Evolutionary conservation across 2,888 invertebrate genomes (phyloP).

Genomic region (Acanthosepion pharaonis): DNA sequence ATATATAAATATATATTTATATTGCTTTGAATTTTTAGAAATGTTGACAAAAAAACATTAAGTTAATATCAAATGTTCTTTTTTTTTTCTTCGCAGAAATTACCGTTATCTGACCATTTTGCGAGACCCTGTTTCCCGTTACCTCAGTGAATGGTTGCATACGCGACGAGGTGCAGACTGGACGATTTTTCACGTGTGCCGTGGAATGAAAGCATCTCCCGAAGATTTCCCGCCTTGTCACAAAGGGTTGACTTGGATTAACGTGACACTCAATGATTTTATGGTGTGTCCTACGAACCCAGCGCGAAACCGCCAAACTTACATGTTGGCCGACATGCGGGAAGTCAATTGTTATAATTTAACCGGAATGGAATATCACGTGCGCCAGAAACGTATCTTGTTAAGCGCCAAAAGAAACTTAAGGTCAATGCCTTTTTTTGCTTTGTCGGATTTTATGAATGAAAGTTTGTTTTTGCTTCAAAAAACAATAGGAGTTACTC

Average conservation of each 20-base stretch:
- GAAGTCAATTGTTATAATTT: not conserved
- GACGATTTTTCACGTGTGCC: not conserved
- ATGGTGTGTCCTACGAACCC: not conserved
- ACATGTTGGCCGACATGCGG: slow-evolving; percentile 36
- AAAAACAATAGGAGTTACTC: not conserved
- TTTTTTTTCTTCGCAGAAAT: not conserved
- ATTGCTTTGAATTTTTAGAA: too few relatives aligned
- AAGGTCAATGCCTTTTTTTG: slow-evolving; percentile 34
- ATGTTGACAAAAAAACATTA: too few relatives aligned
- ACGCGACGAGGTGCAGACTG: slow-evolving; percentile 34
- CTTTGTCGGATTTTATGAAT: not conserved
- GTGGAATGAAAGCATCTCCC: not conserved
- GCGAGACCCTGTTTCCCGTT: slow-evolving; percentile 33
- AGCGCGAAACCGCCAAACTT: slow-evolving; percentile 16
- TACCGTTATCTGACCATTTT: slow-evolving; percentile 45
- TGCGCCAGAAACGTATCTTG: not conserved
- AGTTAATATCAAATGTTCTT: too few relatives aligned
- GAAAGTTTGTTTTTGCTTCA: slow-evolving; percentile 39
- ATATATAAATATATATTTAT: too few relatives aligned
- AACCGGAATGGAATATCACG: not conserved
- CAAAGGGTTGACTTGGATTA: slow-evolving; percentile 36
- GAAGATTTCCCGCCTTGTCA: not conserved
- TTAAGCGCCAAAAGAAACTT: slow-evolving; percentile 17
- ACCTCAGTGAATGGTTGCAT: slow-evolving; percentile 40
- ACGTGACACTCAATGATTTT: slow-evolving; percentile 34